Conservation (phyloP, 1,140 invertebrate genomes). For the Lucilia cuprina region DNA sequence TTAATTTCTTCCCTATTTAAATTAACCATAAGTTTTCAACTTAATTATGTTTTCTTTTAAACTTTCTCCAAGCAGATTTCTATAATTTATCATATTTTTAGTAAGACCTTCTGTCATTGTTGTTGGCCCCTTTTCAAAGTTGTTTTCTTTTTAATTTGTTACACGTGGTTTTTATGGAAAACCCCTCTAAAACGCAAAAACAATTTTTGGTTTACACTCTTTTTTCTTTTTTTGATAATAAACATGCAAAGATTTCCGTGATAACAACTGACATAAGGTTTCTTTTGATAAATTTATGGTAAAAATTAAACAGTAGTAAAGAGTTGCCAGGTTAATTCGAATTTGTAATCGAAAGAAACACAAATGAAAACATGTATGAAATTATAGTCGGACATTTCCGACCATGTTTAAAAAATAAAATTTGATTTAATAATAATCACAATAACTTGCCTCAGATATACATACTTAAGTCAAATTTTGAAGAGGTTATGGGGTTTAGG, state of each 20-base stretch:
- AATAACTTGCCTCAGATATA: no score
- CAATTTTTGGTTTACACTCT: neutral
- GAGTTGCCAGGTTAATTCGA: no score
- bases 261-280: constrained; percentile 10
- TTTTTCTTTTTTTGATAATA: neutral
- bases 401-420: no score
- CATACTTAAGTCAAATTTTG: no score
- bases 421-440: no score
- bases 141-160: neutral
- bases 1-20: no score
- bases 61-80: neutral
- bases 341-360: no score
- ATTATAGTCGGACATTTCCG: no score
- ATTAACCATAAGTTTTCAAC: no score
- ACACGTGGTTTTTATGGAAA: neutral
- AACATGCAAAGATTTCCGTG: constrained; percentile 6
- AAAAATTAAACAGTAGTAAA: neutral
- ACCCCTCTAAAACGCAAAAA: neutral
- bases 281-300: neutral
- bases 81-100: neutral
- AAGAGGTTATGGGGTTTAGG: no score
- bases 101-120: neutral
- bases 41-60: neutral
- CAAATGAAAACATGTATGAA: no score
- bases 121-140: neutral